Evolutionary conservation across 2,888 invertebrate species (phyloP).

Genomic region (Spisula subtruncata): DNA sequence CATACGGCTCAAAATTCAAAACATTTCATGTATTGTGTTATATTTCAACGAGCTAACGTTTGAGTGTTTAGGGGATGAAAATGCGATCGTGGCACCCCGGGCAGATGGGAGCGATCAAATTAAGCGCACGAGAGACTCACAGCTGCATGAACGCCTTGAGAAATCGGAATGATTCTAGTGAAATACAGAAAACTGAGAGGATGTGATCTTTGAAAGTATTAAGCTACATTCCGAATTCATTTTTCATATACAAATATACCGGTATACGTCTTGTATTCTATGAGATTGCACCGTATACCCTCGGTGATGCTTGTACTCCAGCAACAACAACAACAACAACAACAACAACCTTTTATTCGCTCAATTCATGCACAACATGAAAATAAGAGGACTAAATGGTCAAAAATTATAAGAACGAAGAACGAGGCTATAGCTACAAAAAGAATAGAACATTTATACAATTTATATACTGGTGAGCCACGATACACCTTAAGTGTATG

Average conservation of each 20-base stretch:
- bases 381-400: too few relatives aligned
- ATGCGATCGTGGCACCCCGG: constrained; percentile 40
- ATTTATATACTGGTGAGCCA: too few relatives aligned
- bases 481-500: too few relatives aligned
- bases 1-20: constrained; percentile 49
- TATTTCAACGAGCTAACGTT: constrained; percentile 39
- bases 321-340: too few relatives aligned
- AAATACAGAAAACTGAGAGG: constrained; percentile 49
- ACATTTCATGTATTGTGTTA: constrained; percentile 49
- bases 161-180: constrained; percentile 22
- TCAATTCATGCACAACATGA: too few relatives aligned
- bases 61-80: constrained; percentile 35
- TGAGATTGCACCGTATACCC: constrained; percentile 51
- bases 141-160: constrained; percentile 31
- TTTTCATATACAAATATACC: constrained; percentile 28
- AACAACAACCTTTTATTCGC: too few relatives aligned
- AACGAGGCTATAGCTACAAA: too few relatives aligned
- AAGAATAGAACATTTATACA: too few relatives aligned
- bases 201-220: constrained; percentile 51
- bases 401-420: too few relatives aligned
- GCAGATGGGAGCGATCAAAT: constrained; percentile 51
- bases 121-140: constrained; percentile 22
- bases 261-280: constrained; percentile 19
- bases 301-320: not conserved
- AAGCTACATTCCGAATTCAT: constrained; percentile 49